A percentile compares a stretch with the other conserved stretches of the same genome.
phyloP scores from a whole-genome alignment of 1,140 invertebrate species.

The Amphibalanus amphitrite region DNA sequence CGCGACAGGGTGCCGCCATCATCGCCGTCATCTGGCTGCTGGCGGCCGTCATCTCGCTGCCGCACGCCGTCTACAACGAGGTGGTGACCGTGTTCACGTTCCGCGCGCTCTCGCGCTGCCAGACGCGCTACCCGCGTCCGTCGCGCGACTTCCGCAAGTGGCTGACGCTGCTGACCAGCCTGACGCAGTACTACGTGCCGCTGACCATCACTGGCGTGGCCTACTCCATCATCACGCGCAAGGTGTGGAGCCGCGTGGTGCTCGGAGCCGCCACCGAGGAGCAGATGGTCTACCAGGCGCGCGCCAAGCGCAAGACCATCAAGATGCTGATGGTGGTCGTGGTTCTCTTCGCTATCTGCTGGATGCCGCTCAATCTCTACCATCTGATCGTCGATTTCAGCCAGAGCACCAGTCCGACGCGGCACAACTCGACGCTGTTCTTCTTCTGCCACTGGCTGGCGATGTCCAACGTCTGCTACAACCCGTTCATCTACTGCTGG shows the following conservation, averaged over 20 bases:
- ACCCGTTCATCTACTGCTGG: conserved; percentile 37
- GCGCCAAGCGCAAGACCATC: conserved; percentile 29
- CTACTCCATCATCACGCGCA: conserved; percentile 26
- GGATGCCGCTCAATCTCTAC: conserved; percentile 33
- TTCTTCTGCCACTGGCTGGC: conserved; percentile 30
- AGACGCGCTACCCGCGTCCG: conserved; percentile 25
- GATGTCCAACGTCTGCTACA: conserved; percentile 35
- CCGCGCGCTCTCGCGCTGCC: conserved; percentile 24
- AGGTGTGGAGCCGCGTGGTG: conserved; percentile 24
- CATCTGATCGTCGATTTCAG: conserved; percentile 28
- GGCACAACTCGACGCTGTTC: conserved; percentile 24
- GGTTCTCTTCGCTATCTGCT: conserved; percentile 32
- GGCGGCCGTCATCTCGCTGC: conserved; percentile 29
- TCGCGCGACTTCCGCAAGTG: conserved; percentile 23
- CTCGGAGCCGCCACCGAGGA: conserved; percentile 23
- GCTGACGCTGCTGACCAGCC: conserved; percentile 28
- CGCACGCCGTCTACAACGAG: conserved; percentile 31
- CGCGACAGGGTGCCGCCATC: conserved; percentile 23
- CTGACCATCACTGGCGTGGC: conserved; percentile 29
- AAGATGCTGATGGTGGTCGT: conserved; percentile 37
- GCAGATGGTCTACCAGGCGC: conserved; percentile 20
- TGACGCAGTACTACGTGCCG: conserved; percentile 35
- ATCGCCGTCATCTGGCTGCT: conserved; percentile 31
- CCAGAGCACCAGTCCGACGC: conserved; percentile 17
- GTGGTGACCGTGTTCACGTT: conserved; percentile 20